A percentile compares a stretch with the other conserved stretches of the same genome.
Conservation (phyloP, 2,888 invertebrate species). For the Sialis fuliginosa region DNA sequence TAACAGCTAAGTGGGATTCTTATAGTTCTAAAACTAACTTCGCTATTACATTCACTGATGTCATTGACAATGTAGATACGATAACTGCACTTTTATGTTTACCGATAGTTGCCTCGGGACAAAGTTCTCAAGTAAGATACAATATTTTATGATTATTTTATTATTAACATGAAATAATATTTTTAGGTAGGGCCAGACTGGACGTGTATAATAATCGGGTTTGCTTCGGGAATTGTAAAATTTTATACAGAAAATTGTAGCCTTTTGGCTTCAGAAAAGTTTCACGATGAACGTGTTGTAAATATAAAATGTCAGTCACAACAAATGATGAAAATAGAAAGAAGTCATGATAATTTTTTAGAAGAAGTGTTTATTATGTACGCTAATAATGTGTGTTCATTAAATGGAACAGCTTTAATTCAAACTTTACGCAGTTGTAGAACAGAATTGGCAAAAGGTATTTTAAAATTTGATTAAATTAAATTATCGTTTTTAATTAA, state of each 20-base stretch:
- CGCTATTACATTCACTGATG: conserved; percentile 35
- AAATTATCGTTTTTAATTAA: no score
- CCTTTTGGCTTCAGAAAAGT: conserved; percentile 61
- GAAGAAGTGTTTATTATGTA: conserved; percentile 66
- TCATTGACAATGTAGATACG: conserved; percentile 30
- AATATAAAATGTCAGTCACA: conserved; percentile 64
- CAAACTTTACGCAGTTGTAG: conserved; percentile 62
- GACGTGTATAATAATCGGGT: conserved; percentile 82
- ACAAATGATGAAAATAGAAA: conserved; percentile 27
- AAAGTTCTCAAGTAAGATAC: conserved; percentile 19
- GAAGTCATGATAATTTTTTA: conserved; percentile 19
- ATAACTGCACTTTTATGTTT: conserved; percentile 30
- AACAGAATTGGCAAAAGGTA: conserved; percentile 65
- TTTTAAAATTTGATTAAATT: not conserved
- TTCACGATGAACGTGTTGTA: conserved; percentile 65
- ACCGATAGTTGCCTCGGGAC: conserved; percentile 26
- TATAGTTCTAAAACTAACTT: conserved; percentile 31
- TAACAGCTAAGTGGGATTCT: conserved; percentile 47
- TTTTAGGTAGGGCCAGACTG: conserved; percentile 64
- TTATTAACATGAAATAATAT: not conserved
- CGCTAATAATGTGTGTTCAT: conserved; percentile 49
- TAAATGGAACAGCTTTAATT: conserved; percentile 61
- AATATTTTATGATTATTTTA: not conserved
- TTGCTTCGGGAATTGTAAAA: conserved; percentile 64
- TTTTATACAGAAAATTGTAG: conserved; percentile 83